Evolutionary conservation across 2,113 vertebrate genomes (phyloP).

Genomic region (Apodemus sylvaticus): DNA sequence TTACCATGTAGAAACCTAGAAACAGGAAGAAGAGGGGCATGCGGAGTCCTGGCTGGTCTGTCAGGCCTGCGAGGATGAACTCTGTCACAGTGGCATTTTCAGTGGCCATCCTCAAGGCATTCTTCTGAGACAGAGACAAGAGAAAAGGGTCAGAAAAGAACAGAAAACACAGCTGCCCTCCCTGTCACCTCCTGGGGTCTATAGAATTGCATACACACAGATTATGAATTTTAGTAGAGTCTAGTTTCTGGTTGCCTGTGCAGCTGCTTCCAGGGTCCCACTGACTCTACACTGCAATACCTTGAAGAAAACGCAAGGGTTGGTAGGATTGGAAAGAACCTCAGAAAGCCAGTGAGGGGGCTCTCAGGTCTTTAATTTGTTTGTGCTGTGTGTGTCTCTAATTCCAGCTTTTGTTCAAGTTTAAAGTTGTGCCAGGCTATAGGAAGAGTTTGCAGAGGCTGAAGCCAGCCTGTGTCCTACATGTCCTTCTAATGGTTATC

Average conservation of each 20-base stretch:
- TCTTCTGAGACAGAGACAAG: constrained; percentile 53
- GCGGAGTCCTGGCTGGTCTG: constrained; percentile 37
- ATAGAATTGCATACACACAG: not conserved
- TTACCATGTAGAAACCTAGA: constrained; percentile 69
- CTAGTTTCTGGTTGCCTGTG: not conserved
- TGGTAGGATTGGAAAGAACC: not conserved
- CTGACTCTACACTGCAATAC: not conserved
- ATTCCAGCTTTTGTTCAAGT: not conserved
- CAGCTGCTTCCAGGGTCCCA: not conserved
- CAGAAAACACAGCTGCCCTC: not conserved
- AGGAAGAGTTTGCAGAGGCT: not conserved
- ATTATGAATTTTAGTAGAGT: not conserved
- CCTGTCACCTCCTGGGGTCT: not conserved
- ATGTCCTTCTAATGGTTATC: too few relatives aligned
- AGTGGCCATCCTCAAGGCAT: constrained; percentile 11
- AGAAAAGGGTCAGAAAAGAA: not conserved
- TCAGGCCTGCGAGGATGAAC: constrained; percentile 76
- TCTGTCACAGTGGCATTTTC: constrained; percentile 64
- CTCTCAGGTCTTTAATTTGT: not conserved
- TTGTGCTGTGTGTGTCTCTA: not conserved
- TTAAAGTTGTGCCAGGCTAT: not conserved
- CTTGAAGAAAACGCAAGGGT: not conserved
- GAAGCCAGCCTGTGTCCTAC: not conserved
- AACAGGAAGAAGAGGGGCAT: constrained; percentile 75
- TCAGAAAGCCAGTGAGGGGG: not conserved